phyloP scores from a whole-genome alignment of 1,140 invertebrate species.

The Aphelinus certus region DNA sequence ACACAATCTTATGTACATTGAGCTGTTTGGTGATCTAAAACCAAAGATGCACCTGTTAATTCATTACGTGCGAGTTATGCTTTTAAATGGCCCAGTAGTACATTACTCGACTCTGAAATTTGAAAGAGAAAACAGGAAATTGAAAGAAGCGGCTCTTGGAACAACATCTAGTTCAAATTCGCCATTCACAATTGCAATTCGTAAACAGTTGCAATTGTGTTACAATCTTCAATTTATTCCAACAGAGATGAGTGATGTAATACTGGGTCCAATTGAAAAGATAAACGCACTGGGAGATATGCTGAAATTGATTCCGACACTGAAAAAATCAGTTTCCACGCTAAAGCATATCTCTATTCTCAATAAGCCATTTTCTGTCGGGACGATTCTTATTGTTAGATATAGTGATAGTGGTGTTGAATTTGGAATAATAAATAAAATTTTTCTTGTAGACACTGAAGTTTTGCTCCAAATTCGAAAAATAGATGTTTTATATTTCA shows the following conservation, averaged over 20 bases:
- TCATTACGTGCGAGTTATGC: constrained; percentile 8
- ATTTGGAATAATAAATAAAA: constrained; percentile 25
- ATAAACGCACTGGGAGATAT: too few relatives aligned
- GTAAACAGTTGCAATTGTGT: constrained; percentile 13
- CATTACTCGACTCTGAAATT: constrained; percentile 15
- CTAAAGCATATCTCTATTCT: constrained; percentile 33
- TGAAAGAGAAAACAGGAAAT: constrained; percentile 24
- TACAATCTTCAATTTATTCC: not conserved
- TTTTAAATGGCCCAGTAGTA: constrained; percentile 15
- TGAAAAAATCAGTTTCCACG: constrained; percentile 1
- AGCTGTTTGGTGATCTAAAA: constrained; percentile 18
- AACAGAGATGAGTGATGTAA: not conserved
- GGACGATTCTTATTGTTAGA: constrained; percentile 28
- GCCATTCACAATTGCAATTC: constrained; percentile 23
- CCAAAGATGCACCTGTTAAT: constrained; percentile 27
- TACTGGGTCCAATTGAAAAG: not conserved
- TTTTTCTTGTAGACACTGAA: constrained; percentile 19
- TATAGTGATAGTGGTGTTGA: constrained; percentile 18
- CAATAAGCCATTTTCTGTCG: constrained; percentile 24
- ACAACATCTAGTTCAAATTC: constrained; percentile 13
- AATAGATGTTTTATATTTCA: too few relatives aligned
- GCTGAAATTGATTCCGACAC: too few relatives aligned
- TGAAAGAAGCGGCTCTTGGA: constrained; percentile 15
- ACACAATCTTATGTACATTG: constrained; percentile 13
- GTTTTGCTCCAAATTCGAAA: constrained; percentile 15